A percentile compares a stretch with the other conserved stretches of the same genome.
phyloP scores from a whole-genome alignment of 2,113 vertebrate species.

The Amblyopsis rosae region DNA sequence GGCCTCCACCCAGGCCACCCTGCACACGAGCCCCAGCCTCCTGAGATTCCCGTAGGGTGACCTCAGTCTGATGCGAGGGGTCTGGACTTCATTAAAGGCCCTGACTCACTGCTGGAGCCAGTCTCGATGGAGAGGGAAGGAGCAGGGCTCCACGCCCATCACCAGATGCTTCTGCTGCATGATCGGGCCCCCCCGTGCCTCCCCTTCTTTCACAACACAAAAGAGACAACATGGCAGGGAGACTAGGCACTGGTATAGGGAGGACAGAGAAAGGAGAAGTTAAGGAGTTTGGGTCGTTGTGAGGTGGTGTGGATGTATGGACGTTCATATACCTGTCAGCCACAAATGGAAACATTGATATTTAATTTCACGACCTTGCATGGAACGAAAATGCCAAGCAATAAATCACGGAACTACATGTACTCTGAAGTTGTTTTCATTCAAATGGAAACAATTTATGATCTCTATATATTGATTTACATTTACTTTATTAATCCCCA shows the following conservation, averaged over 20 bases:
- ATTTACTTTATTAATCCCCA: too few relatives aligned
- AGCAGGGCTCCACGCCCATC: conserved; percentile 70
- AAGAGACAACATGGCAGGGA: background rate
- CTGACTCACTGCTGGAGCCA: conserved; percentile 71
- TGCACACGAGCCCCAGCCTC: conserved; percentile 48
- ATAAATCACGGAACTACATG: conserved; percentile 12
- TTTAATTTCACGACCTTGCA: conserved; percentile 39
- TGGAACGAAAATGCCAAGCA: conserved; percentile 18
- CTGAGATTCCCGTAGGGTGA: conserved; percentile 69
- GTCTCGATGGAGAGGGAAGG: conserved; percentile 56
- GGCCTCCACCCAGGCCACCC: conserved; percentile 18
- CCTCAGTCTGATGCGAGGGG: conserved; percentile 62
- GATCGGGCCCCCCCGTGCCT: conserved; percentile 53
- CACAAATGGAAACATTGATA: conserved; percentile 39
- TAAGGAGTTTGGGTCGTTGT: background rate
- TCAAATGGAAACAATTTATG: background rate
- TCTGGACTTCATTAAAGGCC: conserved; percentile 78
- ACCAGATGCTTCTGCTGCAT: conserved; percentile 74
- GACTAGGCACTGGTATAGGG: background rate
- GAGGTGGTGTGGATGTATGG: conserved; percentile 17
- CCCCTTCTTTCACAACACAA: conserved; percentile 37
- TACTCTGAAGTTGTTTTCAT: background rate
- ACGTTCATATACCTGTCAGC: conserved; percentile 16
- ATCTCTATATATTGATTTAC: too few relatives aligned
- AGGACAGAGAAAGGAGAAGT: background rate